Evolutionary conservation across 2,113 vertebrate genomes (phyloP), one percentile per base, ranked within the genome.

Genomic region (Dipodomys merriami): DNA sequence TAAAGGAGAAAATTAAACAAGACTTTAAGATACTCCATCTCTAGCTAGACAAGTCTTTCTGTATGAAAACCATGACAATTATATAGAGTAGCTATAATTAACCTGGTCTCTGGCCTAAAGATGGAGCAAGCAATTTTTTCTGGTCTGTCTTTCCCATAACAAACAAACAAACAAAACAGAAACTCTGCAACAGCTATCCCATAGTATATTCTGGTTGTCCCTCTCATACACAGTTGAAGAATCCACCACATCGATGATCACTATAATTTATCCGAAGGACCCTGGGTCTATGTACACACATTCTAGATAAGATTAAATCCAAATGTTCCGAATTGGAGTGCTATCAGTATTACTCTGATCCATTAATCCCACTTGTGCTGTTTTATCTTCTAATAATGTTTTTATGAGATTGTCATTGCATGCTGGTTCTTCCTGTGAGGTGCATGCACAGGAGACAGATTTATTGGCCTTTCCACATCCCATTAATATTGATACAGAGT

Each of bases 331-430:
- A 44, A 76, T 65, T 93, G 65, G 16, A 25, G 62, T 60, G 62
- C 64, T 29, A 84, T 92, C 78, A 88, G 46, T 88, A 94, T 94
- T 83, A 64, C 81, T 65, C 25, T 76, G 72, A 82, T 83, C 39
- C 64, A 74, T 92, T 88, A 83, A 95, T 83, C 90, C 76, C 90
- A 83, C 71, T 83, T 88, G 49, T 33, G 33, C 44, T 83, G 10
- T 80, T 92, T 87, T 89, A 86, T 86, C 62, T 86, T 76, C 81
- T 73, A 83, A 88, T 83, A 89, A 76, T 71, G 13, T 53, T 88
- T 92, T 88, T 80, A 93, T 80, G 72, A 85, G 76, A 49, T 35
- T 78, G 49, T 68, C 25, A 62, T 57, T 91, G 25, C 76, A 49
- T 23, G 35, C 30, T n/a, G 25, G 15, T 33, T 84, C 86, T 69